Conservation (phyloP, 2,113 vertebrate genomes). For the Rhombomys opimus region DNA sequence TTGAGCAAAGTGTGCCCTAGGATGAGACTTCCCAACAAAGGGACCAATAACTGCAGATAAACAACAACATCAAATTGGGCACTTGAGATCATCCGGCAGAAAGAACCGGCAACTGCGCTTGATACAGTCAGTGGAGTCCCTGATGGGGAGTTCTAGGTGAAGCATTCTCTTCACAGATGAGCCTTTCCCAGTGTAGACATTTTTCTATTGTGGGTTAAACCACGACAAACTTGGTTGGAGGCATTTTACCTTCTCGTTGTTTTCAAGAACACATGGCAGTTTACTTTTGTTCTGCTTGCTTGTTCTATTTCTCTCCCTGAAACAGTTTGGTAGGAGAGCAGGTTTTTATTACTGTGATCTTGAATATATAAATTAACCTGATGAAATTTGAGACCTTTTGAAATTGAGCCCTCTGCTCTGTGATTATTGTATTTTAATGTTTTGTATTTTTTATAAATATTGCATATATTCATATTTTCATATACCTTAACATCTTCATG, state of each 20-base stretch:
- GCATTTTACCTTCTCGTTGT: not conserved
- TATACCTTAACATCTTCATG: too few species aligned
- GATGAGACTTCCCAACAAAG: not conserved
- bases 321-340: not conserved
- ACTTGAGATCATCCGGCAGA: not conserved
- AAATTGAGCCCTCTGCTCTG: not conserved
- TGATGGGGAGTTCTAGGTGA: not conserved
- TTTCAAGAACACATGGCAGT: not conserved
- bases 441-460: slow-evolving; percentile 3
- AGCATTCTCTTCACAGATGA: not conserved
- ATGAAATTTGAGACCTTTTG: not conserved
- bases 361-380: slow-evolving; percentile 21
- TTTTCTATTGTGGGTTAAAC: not conserved
- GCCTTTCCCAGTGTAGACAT: not conserved
- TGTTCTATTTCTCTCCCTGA: not conserved
- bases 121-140: not conserved
- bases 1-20: not conserved
- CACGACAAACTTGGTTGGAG: not conserved
- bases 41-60: not conserved
- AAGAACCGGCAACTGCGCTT: not conserved
- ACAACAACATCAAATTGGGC: not conserved
- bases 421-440: not conserved
- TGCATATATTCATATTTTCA: too few species aligned
- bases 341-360: not conserved
- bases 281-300: not conserved